Base-by-base conservation (phyloP, 2,888 invertebrate genomes). In the Coremacera marginata region DNA sequence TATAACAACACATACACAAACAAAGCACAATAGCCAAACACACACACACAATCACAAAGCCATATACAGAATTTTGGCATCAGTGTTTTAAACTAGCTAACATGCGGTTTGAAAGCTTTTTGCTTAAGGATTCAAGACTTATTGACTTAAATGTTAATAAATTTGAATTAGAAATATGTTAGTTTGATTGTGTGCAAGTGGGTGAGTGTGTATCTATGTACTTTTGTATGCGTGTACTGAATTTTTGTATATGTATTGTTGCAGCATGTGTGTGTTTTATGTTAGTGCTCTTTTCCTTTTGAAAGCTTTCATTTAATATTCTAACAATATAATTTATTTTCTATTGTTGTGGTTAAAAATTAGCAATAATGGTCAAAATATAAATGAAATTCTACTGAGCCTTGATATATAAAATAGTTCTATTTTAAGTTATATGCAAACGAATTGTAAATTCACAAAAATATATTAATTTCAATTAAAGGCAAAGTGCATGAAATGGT, bases 61-160 rank as follows among this genome's bases (percentile, higher is more conserved):
- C n/a, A n/a, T n/a, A 52, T 25, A 70, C 27, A 19, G 11, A 16
- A 44, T 51, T 22, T 63, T 63, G 11, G 14, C 34, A 27, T 7
- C 16, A 16, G 44, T 22, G 22, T 9, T 37, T 37, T 14, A 22
- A n/a, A 51, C 55, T 25, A 25, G 51, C 14, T 25, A 22, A 16
- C 51, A 51, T 25, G 51, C 49, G 49, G 63, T 49, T 73, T 73
- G 2, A n/a, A 31, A 73, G 57, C 22, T 44, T 62, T 62, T 62
- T 44, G 49, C 22, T 63, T 51, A 51, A 63, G 51, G 63, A 52
- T 73, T 73, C 52, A 51, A 27, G 34, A 63, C 73, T 65, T 62
- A 74, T 37, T 74, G 74, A 74, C 74, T 74, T 67, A 55, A 67
- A 74, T 52, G 67, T 67, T 74, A 74, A 74, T 74, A 74, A 74